phyloP scores from a whole-genome alignment of 2,113 vertebrate genomes.

The Colinus virginianus region DNA sequence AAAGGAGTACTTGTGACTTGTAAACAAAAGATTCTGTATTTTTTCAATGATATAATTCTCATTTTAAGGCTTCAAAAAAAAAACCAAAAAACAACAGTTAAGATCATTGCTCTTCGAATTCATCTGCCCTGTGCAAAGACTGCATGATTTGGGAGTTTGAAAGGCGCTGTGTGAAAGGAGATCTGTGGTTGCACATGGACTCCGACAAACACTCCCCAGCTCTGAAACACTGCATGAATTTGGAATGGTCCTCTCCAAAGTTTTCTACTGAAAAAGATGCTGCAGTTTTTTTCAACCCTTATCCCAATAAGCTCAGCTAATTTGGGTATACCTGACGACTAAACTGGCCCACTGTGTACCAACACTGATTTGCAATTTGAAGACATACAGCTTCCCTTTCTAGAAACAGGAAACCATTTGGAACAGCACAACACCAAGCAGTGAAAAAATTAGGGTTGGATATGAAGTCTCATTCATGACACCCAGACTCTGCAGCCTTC shows the following conservation, averaged over 20 bases:
- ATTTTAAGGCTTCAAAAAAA: neutral
- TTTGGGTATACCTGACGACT: neutral
- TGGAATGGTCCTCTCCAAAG: neutral
- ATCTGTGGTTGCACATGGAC: neutral
- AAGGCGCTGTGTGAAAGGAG: neutral
- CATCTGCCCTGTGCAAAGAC: neutral
- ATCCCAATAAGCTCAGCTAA: neutral
- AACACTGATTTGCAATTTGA: neutral
- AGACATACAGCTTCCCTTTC: neutral
- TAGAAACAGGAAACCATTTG: neutral
- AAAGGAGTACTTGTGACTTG: neutral
- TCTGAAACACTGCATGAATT: neutral
- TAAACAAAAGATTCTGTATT: neutral
- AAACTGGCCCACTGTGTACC: neutral
- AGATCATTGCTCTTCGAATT: neutral
- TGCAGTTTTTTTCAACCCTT: neutral
- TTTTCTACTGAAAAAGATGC: neutral
- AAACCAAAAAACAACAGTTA: neutral
- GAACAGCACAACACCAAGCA: neutral
- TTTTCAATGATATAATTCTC: neutral
- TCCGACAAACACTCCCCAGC: neutral
- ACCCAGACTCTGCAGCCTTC: neutral
- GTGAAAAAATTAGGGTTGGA: neutral
- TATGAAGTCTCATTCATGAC: neutral
- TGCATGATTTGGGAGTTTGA: neutral